Base-by-base conservation (phyloP, 2,113 vertebrate species). In the Mesitornis unicolor region DNA sequence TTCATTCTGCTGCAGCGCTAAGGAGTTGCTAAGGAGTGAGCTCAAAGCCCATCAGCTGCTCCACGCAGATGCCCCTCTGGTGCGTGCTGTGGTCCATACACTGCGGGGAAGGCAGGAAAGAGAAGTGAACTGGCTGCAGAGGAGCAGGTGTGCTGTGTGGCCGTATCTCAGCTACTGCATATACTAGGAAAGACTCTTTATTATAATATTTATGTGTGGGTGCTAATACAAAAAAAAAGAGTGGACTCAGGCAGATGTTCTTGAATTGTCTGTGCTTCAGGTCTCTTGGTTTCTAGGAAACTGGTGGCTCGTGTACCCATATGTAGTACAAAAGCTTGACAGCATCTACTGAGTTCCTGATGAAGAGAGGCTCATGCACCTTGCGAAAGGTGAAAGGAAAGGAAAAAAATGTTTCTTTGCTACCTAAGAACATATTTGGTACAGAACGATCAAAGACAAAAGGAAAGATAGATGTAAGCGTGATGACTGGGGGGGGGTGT, bases 81-180 rank as follows among this genome's bases (percentile, higher is more conserved):
- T 31, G 48, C 42, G n/a, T 67, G 26, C 65, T 25, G 36, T 25
- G 28, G 22, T 4, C 19, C 0, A 1, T 7, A 16, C 6, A 1
- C 11, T 3, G 24, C 9, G 47, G 16, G 18, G 9, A 42, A n/a
- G 38, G 43, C 2, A 2, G 4, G 48, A 45, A 57, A 48, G 51
- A 61, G 24, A 19, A 63, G 12, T 9, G 18, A 76, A 26, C 43
- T 16, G 28, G 40, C 65, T 79, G 36, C 22, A 53, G 12, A 36
- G 51, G 12, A 51, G 77, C 6, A 26, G 33, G 13, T 15, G 10
- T 24, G 38, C 35, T 40, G 6, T 19, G 42, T 36, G 53, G 16
- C 31, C n/a, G 0, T 17, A 59, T 12, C 21, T 42, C 61, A 83
- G 26, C 51, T 61, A 54, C 22, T 1, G 10, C 8, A 0, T 3